phyloP scores from a whole-genome alignment of 2,797 vertebrate genomes.

The Hydrophis major region DNA sequence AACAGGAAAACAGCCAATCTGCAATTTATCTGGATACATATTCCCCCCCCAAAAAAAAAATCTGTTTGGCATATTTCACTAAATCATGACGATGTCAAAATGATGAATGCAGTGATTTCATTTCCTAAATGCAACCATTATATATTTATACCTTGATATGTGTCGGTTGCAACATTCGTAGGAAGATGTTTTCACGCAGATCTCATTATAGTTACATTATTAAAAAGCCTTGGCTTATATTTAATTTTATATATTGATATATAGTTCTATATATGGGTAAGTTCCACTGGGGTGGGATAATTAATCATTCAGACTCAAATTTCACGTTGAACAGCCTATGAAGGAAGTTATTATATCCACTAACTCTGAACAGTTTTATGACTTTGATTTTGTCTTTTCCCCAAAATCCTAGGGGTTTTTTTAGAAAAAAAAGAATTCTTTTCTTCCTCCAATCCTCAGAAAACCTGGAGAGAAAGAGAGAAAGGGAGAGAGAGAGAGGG shows the following conservation, averaged over 20 bases:
- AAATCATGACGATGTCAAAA: not conserved
- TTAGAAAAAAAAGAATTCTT: slow-evolving; percentile 2
- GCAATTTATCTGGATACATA: not conserved
- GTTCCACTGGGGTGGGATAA: slow-evolving; percentile 55
- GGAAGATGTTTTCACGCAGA: not conserved
- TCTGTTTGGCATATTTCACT: not conserved
- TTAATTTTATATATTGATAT: slow-evolving; percentile 71
- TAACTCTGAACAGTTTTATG: slow-evolving; percentile 25
- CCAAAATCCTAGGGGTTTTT: not conserved
- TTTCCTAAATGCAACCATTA: not conserved
- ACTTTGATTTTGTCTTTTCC: slow-evolving; percentile 24
- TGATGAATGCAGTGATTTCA: not conserved
- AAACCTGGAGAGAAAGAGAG: slow-evolving; percentile 53
- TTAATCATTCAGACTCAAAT: slow-evolving; percentile 60
- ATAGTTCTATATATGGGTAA: not conserved
- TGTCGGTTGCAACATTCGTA: not conserved
- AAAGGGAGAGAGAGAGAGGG: slow-evolving; percentile 45
- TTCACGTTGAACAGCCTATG: slow-evolving; percentile 2
- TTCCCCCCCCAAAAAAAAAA: not conserved
- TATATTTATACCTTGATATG: not conserved
- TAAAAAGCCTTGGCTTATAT: slow-evolving; percentile 59
- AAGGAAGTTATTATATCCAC: slow-evolving; percentile 41
- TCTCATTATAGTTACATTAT: slow-evolving; percentile 50
- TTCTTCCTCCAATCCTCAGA: slow-evolving; percentile 23
- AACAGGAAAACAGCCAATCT: not conserved